phyloP scores from a whole-genome alignment of 2,113 vertebrate species.

The Sturnus vulgaris region DNA sequence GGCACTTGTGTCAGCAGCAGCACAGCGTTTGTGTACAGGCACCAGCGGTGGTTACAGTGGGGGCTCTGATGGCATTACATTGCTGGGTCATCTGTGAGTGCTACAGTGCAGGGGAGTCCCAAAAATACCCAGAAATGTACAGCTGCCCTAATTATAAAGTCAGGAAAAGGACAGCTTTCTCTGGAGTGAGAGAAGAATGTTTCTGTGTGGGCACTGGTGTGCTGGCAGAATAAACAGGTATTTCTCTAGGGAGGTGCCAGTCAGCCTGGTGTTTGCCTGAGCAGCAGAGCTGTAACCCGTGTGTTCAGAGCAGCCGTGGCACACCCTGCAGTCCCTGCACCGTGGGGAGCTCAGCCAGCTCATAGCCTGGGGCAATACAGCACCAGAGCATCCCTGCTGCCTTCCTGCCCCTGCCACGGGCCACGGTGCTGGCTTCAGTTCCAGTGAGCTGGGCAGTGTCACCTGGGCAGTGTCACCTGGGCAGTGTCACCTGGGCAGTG shows the following conservation, averaged over 20 bases:
- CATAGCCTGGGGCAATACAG: not conserved
- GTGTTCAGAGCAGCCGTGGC: not conserved
- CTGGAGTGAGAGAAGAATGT: not conserved
- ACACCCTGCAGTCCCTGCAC: fast-evolving
- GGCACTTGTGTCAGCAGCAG: not conserved
- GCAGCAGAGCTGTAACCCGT: not conserved
- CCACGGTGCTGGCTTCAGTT: not conserved
- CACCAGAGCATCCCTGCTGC: not conserved
- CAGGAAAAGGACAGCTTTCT: not conserved
- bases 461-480: not conserved
- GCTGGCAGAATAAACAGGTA: not conserved
- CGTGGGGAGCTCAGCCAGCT: not conserved
- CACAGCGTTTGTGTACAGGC: not conserved
- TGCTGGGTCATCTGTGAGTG: not conserved
- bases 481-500: fast-evolving
- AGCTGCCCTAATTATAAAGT: not conserved
- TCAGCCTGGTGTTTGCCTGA: not conserved
- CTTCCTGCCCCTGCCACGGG: not conserved
- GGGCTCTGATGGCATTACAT: not conserved
- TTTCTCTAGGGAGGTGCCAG: not conserved
- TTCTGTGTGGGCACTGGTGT: not conserved
- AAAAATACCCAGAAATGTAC: not conserved
- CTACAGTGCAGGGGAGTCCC: not conserved
- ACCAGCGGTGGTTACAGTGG: fast-evolving
- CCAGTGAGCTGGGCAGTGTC: not conserved